phyloP scores from a whole-genome alignment of 2,113 vertebrate genomes.

The Sterna hirundo region DNA sequence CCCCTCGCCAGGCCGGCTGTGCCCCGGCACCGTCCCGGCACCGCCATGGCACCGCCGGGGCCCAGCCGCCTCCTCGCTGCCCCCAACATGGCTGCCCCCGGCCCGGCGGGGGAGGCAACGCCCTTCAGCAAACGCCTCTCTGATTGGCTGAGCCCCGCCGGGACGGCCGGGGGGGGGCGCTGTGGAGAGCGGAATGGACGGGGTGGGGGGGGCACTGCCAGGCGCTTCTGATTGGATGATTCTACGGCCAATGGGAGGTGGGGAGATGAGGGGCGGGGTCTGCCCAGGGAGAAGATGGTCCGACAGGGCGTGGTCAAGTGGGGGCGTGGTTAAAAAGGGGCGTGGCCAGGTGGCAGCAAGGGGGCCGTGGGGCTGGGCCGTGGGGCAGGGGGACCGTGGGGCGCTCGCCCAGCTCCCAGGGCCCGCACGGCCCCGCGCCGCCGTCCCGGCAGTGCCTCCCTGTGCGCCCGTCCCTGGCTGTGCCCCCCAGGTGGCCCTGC shows the following conservation, averaged over 20 bases:
- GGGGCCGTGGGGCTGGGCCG: background rate
- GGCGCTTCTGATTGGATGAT: background rate
- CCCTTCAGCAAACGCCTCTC: background rate
- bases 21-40: no score
- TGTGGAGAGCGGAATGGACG: background rate
- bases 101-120: no score
- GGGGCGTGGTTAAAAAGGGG: background rate
- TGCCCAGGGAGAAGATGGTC: background rate
- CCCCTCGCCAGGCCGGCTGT: accelerated
- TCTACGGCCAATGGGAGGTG: background rate
- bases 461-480: background rate
- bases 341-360: background rate
- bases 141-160: background rate
- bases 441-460: background rate
- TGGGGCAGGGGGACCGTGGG: background rate
- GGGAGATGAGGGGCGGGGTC: no score
- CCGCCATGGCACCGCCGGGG: accelerated
- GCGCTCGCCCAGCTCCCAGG: accelerated
- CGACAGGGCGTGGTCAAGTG: background rate
- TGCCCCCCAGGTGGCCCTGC: no score
- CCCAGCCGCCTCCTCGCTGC: accelerated
- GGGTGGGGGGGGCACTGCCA: no score
- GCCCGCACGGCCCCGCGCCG: accelerated
- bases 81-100: background rate
- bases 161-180: background rate